Evolutionary conservation across 1,140 invertebrate species (phyloP).

Genomic region (Drosophila equinoxialis): DNA sequence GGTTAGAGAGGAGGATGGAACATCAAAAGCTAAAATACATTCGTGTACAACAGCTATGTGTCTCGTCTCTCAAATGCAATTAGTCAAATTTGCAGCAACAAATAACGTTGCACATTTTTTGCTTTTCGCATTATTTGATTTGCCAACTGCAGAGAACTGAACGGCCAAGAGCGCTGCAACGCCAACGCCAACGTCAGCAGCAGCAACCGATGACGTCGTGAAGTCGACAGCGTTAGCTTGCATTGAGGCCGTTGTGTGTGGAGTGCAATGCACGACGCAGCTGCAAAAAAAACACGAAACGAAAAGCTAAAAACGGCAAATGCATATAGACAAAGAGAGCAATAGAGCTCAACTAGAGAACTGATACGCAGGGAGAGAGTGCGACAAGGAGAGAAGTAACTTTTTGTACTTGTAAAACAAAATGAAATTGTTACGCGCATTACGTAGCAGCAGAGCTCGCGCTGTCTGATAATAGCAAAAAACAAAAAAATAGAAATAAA

Average conservation of each 20-base stretch:
- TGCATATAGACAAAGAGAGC: conserved; percentile 40
- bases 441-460: conserved; percentile 37
- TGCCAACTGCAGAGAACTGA: conserved; percentile 46
- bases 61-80: conserved; percentile 49
- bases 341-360: conserved; percentile 33
- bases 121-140: conserved; percentile 60
- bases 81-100: conserved; percentile 69
- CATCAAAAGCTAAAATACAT: conserved; percentile 55
- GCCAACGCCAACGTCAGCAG: conserved; percentile 23
- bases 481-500: conserved; percentile 20
- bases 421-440: conserved; percentile 66
- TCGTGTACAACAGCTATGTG: conserved; percentile 18
- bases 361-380: conserved; percentile 14
- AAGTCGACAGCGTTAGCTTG: not conserved
- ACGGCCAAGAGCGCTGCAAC: conserved; percentile 59
- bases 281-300: conserved; percentile 16
- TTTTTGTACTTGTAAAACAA: conserved; percentile 58
- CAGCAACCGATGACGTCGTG: conserved; percentile 22
- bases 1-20: not conserved
- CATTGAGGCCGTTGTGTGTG: conserved; percentile 27
- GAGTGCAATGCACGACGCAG: conserved; percentile 71
- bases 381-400: conserved; percentile 22
- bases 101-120: conserved; percentile 35
- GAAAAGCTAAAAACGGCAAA: conserved; percentile 29
- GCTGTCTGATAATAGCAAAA: conserved; percentile 62